Evolutionary conservation across 1,140 invertebrate genomes (phyloP).

Genomic region (Hermatobates lingyangjiaoensis): DNA sequence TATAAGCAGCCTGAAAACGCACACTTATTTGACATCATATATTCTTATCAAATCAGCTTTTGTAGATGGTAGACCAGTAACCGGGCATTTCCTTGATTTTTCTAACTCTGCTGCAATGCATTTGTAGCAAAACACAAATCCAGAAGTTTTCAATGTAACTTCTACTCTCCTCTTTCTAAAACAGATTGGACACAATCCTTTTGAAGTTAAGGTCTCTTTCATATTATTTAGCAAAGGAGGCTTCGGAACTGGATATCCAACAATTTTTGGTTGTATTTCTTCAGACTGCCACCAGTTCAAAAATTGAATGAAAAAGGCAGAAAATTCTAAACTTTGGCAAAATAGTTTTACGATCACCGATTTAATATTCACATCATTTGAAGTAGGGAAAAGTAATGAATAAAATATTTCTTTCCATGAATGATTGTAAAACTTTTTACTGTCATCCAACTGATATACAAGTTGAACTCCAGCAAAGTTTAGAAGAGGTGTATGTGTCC

Average conservation of each 20-base stretch:
- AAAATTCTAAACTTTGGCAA: slow-evolving; percentile 6
- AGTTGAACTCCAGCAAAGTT: slow-evolving; percentile 9
- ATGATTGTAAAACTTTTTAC: neutral
- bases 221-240: neutral
- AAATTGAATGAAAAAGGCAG: slow-evolving; percentile 12
- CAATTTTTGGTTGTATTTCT: slow-evolving; percentile 2
- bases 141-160: slow-evolving; percentile 11
- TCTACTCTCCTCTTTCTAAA: slow-evolving; percentile 7
- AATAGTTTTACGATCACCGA: slow-evolving; percentile 3
- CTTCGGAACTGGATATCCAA: neutral
- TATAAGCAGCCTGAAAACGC: no score
- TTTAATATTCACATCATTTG: neutral
- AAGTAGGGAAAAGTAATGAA: neutral
- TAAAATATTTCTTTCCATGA: slow-evolving; percentile 8
- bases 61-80: slow-evolving; percentile 9
- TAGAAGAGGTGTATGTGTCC: slow-evolving; percentile 4
- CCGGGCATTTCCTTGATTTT: slow-evolving; percentile 9
- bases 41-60: slow-evolving; percentile 10
- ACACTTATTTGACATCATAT: no score
- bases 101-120: slow-evolving; percentile 8
- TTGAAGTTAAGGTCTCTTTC: neutral
- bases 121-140: slow-evolving; percentile 12
- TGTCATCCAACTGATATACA: neutral
- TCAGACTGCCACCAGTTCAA: slow-evolving; percentile 9
- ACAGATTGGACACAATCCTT: slow-evolving; percentile 11